Evolutionary conservation across 1,140 invertebrate genomes (phyloP), one percentile per base, ranked within the genome.

Genomic region (Drosophila lini): DNA sequence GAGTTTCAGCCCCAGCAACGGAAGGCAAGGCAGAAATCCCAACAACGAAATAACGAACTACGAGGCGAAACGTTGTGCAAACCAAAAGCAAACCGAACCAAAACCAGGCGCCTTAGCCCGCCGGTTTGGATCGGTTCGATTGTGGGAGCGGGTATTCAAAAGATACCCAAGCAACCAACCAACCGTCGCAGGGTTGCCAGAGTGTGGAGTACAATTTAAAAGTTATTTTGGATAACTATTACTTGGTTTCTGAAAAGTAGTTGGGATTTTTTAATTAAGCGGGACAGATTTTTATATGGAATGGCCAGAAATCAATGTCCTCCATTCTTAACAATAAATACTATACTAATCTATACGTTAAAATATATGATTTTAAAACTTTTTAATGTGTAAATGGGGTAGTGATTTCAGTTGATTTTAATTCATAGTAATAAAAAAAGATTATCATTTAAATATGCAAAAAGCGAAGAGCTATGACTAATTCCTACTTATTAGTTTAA

Each of bases 11-110:
- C 67, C 60, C 65, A 69, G 47, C 62, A 40, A 68, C 42, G 45
- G 59, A 52, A 38, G 48, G 34, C 47, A 50, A 36, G 50, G 48
- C 52, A 74, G 59, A 58, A 60, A 62, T 65, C 38, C 60, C 71
- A 81, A 52, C 64, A 64, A 55, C 75, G 64, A 70, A 80, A 76
- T 76, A 80, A 64, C 64, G 45, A 68, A 65, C 65, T 61, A 53
- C 61, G 44, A 71, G 63, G 60, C 81, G 74, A 62, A 68, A 75
- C 77, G 81, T 84, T 85, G 81, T 85, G 81, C 81, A 85, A 82
- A 81, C 70, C 34, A 58, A 64, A 80, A 64, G 81, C 76, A 84
- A 81, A 81, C 67, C 56, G 57, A 68, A 81, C 74, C 45, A 61
- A 56, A 61, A 61, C 64, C 64, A 69, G 68, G 74, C 67, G 68